Evolutionary conservation across 2,113 vertebrate genomes (phyloP).

Genomic region (Amblyopsis rosae): DNA sequence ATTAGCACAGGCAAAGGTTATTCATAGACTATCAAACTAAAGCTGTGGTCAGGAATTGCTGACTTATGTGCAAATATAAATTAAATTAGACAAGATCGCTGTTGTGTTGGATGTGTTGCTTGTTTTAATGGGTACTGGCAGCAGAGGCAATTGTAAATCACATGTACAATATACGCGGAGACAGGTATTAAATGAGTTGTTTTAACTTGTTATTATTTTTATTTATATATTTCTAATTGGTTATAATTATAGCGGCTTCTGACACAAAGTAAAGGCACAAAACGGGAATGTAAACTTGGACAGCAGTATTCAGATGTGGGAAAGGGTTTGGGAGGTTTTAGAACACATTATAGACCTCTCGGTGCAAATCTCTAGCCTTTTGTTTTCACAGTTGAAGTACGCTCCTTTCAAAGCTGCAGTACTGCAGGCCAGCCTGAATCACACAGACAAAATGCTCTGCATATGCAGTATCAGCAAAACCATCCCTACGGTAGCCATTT

Average conservation of each 20-base stretch:
- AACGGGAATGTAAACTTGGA: neutral
- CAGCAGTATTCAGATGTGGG: neutral
- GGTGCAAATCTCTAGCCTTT: conserved; percentile 26
- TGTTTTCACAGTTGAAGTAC: conserved; percentile 43
- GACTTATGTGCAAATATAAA: conserved; percentile 71
- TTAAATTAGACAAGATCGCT: conserved; percentile 64
- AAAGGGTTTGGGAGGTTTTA: conserved; percentile 19
- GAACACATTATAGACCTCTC: conserved; percentile 38
- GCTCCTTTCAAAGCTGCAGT: conserved; percentile 42
- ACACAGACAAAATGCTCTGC: conserved; percentile 45
- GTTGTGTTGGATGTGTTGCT: conserved; percentile 58
- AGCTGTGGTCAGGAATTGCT: conserved; percentile 68
- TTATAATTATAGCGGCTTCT: neutral
- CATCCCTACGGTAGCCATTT: conserved; percentile 14
- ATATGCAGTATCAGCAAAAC: conserved; percentile 52
- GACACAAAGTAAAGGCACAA: neutral
- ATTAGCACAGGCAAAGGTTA: conserved; percentile 59
- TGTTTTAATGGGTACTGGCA: conserved; percentile 45
- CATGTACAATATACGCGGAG: neutral
- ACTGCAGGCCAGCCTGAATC: conserved; percentile 55
- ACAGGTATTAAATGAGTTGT: conserved; percentile 44
- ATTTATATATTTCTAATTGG: neutral
- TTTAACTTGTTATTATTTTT: neutral
- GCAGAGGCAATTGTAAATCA: conserved; percentile 18
- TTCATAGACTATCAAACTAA: conserved; percentile 56